Conservation (phyloP, 2,113 vertebrate genomes). For the Tylochromis polylepis region DNA sequence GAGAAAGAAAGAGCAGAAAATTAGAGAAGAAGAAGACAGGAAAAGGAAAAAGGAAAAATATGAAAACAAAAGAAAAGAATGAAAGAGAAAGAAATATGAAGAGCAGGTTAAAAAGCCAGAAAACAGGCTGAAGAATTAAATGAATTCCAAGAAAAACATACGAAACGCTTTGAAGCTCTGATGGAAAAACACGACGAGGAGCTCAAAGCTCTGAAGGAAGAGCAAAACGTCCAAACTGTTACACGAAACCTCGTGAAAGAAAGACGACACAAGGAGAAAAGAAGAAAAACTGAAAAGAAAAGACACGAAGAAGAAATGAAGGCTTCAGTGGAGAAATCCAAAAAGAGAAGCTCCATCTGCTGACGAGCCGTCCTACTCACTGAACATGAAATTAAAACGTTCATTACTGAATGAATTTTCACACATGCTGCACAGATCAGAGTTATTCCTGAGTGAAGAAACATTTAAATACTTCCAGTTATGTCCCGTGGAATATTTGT, state of each 20-base stretch:
- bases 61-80: neutral
- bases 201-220: neutral
- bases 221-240: neutral
- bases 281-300: neutral
- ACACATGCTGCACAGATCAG: too few relatives aligned
- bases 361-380: neutral
- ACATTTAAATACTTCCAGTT: too few relatives aligned
- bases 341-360: neutral
- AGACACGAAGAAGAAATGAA: neutral
- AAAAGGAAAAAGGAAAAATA: neutral
- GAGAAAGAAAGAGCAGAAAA: neutral
- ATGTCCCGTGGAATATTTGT: too few relatives aligned
- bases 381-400: too few relatives aligned
- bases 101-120: neutral
- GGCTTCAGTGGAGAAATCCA: neutral
- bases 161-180: neutral
- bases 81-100: neutral
- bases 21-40: neutral
- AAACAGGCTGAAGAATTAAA: constrained; percentile 17
- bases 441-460: too few relatives aligned
- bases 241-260: neutral
- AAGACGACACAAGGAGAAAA: too few relatives aligned
- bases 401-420: too few relatives aligned
- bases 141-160: neutral
- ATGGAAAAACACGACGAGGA: neutral